phyloP scores from a whole-genome alignment of 1,140 invertebrate genomes.

The Aphelenchoides avenae region DNA sequence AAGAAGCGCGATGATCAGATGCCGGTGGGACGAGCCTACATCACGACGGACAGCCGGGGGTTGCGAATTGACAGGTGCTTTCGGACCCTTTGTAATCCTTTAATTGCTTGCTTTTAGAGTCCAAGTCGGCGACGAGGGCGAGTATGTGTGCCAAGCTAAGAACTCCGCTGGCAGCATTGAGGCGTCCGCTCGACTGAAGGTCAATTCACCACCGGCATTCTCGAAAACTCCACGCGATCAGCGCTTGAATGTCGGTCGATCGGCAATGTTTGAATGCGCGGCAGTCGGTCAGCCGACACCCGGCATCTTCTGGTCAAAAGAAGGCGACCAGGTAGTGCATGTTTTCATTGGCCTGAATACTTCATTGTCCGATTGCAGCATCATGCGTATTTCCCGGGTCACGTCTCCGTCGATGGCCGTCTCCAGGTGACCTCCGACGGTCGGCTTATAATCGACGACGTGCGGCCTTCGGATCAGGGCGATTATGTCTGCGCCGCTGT shows the following conservation, averaged over 20 bases:
- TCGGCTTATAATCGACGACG: conserved; percentile 31
- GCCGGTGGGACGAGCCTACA: conserved; percentile 41
- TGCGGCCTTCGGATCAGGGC: conserved; percentile 30
- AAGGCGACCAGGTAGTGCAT: conserved; percentile 34
- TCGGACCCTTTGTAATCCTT: not conserved
- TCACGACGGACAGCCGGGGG: conserved; percentile 40
- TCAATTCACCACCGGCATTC: conserved; percentile 40
- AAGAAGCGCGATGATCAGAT: conserved; percentile 43
- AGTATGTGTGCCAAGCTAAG: conserved; percentile 39
- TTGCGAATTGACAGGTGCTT: conserved; percentile 39
- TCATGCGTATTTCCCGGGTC: conserved; percentile 37
- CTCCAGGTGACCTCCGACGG: conserved; percentile 44
- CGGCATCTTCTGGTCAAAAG: conserved; percentile 45
- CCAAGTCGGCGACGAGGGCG: conserved; percentile 40
- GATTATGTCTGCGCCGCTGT: conserved; percentile 42
- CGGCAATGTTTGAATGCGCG: conserved; percentile 44
- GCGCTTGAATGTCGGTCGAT: conserved; percentile 19
- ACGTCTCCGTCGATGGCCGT: conserved; percentile 38
- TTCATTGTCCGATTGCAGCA: conserved; percentile 21
- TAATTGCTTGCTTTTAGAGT: conserved; percentile 23
- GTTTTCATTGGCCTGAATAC: conserved; percentile 4
- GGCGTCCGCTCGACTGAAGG: conserved; percentile 29
- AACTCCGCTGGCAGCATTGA: conserved; percentile 40
- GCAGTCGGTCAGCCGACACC: conserved; percentile 33
- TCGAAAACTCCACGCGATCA: conserved; percentile 33